Conservation (phyloP, 2,888 invertebrate species). For the Acanthopleura granulata region DNA sequence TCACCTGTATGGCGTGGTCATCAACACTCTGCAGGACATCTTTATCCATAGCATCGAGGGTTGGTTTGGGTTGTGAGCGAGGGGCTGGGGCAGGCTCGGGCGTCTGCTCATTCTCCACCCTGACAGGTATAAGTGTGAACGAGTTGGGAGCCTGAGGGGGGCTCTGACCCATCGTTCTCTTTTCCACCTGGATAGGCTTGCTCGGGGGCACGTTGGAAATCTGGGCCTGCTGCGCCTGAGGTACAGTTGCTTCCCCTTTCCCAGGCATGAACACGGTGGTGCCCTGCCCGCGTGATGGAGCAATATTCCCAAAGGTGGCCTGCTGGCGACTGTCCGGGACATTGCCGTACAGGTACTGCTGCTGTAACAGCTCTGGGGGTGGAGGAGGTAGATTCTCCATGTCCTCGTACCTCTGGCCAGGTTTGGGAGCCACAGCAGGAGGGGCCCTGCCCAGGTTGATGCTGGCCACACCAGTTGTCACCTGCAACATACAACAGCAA, state of each 20-base stretch:
- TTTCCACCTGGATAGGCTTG: conserved; percentile 39
- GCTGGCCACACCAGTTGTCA: conserved; percentile 44
- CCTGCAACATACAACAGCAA: conserved; percentile 31
- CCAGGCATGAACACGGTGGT: conserved; percentile 50
- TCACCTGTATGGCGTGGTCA: conserved; percentile 68
- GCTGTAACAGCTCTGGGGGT: conserved; percentile 58
- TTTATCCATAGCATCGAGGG: conserved; percentile 63
- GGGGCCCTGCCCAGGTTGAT: conserved; percentile 34
- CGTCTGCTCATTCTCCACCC: conserved; percentile 47
- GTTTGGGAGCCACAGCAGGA: conserved; percentile 21
- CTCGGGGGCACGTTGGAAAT: conserved; percentile 48
- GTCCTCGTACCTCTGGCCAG: conserved; percentile 37
- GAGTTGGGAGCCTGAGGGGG: conserved; percentile 55
- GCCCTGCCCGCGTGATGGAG: conserved; percentile 41
- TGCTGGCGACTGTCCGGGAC: conserved; percentile 55
- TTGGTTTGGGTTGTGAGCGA: conserved; percentile 58
- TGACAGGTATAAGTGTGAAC: conserved; percentile 61
- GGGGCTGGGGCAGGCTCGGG: conserved; percentile 59
- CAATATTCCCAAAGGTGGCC: conserved; percentile 44
- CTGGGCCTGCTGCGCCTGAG: conserved; percentile 48
- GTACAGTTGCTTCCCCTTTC: conserved; percentile 43
- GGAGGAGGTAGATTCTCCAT: conserved; percentile 49
- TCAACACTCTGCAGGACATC: conserved; percentile 66
- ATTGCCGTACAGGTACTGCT: conserved; percentile 60
- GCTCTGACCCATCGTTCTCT: conserved; percentile 47